Evolutionary conservation across 2,888 invertebrate genomes (phyloP).

Genomic region (Halictus quadricinctus): DNA sequence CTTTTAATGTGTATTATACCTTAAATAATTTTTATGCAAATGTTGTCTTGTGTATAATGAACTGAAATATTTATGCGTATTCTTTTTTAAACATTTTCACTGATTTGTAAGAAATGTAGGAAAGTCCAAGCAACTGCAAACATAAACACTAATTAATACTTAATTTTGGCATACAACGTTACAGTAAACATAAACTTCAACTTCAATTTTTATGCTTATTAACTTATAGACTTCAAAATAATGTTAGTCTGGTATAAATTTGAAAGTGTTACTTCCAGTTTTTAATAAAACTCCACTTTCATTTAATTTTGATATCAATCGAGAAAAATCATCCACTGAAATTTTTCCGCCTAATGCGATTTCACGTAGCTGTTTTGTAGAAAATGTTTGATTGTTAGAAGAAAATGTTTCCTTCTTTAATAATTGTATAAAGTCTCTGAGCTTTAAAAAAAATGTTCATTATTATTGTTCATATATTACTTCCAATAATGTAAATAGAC

Average conservation of each 20-base stretch:
- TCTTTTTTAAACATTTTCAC: neutral
- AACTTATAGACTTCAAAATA: neutral
- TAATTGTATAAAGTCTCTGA: conserved; percentile 55
- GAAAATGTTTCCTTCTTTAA: conserved; percentile 40
- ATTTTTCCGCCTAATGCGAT: conserved; percentile 88
- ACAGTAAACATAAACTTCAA: neutral
- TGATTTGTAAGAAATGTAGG: neutral
- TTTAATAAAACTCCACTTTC: conserved; percentile 93
- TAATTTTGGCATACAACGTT: neutral
- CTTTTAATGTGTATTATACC: neutral
- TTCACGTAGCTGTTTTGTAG: conserved; percentile 89
- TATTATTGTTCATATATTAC: neutral
- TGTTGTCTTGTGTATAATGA: neutral
- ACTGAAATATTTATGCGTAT: neutral
- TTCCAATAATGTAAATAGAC: neutral
- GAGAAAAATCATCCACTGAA: conserved; percentile 86
- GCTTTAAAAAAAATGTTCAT: conserved; percentile 42
- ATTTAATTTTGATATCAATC: conserved; percentile 91
- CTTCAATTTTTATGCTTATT: neutral
- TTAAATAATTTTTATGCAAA: neutral
- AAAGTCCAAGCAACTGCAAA: neutral
- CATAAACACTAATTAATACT: neutral
- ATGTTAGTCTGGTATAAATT: conserved; percentile 83
- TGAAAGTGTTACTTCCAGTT: conserved; percentile 89
- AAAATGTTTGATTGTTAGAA: conserved; percentile 83